Evolutionary conservation across 1,140 invertebrate species (phyloP).

Genomic region (Caenorhabditis briggsae): DNA sequence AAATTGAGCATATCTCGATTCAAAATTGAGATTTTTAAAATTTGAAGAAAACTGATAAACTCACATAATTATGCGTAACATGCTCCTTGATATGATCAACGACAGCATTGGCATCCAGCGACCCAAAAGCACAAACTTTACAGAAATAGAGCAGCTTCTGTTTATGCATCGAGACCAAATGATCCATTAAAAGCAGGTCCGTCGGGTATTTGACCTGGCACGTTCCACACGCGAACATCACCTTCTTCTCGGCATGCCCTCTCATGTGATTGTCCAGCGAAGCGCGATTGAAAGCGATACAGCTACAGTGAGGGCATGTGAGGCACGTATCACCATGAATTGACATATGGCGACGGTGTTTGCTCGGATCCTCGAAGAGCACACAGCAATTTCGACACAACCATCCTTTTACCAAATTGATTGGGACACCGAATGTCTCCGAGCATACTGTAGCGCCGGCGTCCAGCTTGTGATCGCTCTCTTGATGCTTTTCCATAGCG

Average conservation of each 20-base stretch:
- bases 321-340: not conserved
- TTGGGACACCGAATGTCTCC: not conserved
- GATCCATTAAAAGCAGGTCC: not conserved
- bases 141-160: not conserved
- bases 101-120: not conserved
- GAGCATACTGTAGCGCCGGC: not conserved
- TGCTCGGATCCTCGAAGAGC: not conserved
- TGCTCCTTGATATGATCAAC: not conserved
- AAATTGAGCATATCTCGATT: no score
- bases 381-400: constrained; percentile 14
- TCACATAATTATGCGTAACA: no score
- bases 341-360: not conserved
- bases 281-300: not conserved
- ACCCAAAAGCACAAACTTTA: constrained; percentile 7
- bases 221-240: not conserved
- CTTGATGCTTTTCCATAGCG: not conserved
- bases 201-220: not conserved
- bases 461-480: not conserved
- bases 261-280: not conserved
- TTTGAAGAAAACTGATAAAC: no score
- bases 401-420: not conserved
- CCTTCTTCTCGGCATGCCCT: not conserved
- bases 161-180: not conserved
- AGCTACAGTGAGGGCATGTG: not conserved
- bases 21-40: no score